Evolutionary conservation across 2,888 invertebrate species (phyloP).

Genomic region (Polyommatus icarus): DNA sequence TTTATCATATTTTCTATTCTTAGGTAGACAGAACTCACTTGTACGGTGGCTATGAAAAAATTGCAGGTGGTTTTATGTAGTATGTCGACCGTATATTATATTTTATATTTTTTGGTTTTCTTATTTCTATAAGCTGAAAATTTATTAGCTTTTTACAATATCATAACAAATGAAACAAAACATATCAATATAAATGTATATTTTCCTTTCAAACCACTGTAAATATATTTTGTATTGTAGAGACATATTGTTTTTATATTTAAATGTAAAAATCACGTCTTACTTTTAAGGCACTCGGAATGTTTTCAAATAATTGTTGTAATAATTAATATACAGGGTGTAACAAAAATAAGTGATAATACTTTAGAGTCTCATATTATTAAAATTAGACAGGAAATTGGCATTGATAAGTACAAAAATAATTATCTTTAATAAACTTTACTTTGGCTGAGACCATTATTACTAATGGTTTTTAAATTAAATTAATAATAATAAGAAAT

Average conservation of each 20-base stretch:
- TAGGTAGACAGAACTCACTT: neutral
- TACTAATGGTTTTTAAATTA: neutral
- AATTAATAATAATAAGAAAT: neutral
- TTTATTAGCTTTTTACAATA: neutral
- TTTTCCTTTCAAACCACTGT: neutral
- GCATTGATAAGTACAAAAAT: neutral
- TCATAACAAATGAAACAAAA: neutral
- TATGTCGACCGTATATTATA: too few species aligned
- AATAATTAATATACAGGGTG: too few species aligned
- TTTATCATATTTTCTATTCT: too few species aligned
- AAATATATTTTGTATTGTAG: neutral
- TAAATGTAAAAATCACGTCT: conserved; percentile 40
- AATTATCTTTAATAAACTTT: neutral
- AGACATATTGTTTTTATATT: neutral
- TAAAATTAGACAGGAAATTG: neutral
- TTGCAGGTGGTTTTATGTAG: neutral
- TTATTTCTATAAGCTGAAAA: neutral
- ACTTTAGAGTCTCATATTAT: neutral
- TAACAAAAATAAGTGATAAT: too few species aligned
- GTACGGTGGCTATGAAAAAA: neutral
- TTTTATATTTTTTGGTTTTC: neutral
- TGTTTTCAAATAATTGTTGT: conserved; percentile 54
- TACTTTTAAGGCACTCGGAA: conserved; percentile 53
- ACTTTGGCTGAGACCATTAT: neutral
- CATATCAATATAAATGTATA: neutral